A percentile compares a stretch with the other conserved stretches of the same genome.
Evolutionary conservation across 2,113 vertebrate genomes (phyloP).

Genomic region (Semnopithecus entellus): DNA sequence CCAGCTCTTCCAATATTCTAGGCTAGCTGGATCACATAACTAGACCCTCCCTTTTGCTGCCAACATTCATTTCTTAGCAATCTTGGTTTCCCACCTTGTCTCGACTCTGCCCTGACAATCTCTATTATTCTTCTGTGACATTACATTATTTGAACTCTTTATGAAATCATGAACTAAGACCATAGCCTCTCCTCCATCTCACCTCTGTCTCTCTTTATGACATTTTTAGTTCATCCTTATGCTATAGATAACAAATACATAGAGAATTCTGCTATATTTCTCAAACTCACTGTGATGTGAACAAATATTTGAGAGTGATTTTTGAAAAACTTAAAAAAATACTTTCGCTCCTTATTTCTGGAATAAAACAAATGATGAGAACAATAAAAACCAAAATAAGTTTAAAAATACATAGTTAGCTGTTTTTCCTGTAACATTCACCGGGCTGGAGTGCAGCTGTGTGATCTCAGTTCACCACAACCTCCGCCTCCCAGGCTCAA

Average conservation of each 20-base stretch:
- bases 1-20: not conserved
- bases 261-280: not conserved
- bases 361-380: not conserved
- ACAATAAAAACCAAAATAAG: not conserved
- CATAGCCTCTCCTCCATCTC: too few relatives aligned
- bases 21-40: not conserved
- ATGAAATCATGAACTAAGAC: not conserved
- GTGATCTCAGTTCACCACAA: too few relatives aligned
- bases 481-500: not conserved
- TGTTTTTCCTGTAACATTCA: not conserved
- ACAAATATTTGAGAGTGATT: not conserved
- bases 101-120: not conserved
- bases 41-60: not conserved
- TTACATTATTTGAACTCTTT: not conserved
- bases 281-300: not conserved
- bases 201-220: not conserved
- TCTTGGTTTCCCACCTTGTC: not conserved
- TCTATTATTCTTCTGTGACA: not conserved
- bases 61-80: not conserved
- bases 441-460: not conserved
- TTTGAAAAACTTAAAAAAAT: not conserved
- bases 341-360: not conserved
- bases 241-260: not conserved
- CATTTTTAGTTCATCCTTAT: not conserved
- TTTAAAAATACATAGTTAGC: slow-evolving; percentile 39